Conservation (phyloP, 1,140 invertebrate species). For the Magallana gigas region DNA sequence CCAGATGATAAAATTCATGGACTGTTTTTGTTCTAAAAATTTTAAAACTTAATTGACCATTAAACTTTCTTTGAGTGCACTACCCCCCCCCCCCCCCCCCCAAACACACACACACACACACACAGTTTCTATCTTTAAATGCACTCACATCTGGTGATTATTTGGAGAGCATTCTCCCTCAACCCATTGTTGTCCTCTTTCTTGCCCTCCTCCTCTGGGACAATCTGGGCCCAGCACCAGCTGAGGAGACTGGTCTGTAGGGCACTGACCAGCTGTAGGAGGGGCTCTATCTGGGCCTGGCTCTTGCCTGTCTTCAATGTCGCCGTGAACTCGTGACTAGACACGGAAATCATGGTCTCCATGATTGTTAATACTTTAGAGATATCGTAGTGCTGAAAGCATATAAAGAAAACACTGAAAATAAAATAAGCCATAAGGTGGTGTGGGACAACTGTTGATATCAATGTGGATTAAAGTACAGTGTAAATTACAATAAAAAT, state of each 20-base stretch:
- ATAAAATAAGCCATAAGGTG: not conserved
- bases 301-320: conserved; percentile 53
- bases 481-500: too few species aligned
- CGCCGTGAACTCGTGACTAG: conserved; percentile 70
- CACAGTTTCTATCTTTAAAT: not conserved
- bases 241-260: conserved; percentile 74
- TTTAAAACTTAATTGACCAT: too few species aligned
- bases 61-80: too few species aligned
- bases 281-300: conserved; percentile 72
- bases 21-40: too few species aligned
- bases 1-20: too few species aligned
- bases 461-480: too few species aligned
- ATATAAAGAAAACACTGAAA: not conserved
- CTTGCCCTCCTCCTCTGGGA: conserved; percentile 47
- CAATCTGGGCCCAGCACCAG: conserved; percentile 75
- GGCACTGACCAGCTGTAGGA: conserved; percentile 74
- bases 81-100: too few species aligned
- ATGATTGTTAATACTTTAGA: conserved; percentile 71
- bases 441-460: too few species aligned
- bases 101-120: too few species aligned
- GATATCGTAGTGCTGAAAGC: conserved; percentile 71
- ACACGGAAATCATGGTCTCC: conserved; percentile 76
- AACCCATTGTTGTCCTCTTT: conserved; percentile 43
- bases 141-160: conserved; percentile 65
- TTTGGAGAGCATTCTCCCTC: conserved; percentile 61